Evolutionary conservation across 2,888 invertebrate species (phyloP).

Genomic region (Colletes collaris): DNA sequence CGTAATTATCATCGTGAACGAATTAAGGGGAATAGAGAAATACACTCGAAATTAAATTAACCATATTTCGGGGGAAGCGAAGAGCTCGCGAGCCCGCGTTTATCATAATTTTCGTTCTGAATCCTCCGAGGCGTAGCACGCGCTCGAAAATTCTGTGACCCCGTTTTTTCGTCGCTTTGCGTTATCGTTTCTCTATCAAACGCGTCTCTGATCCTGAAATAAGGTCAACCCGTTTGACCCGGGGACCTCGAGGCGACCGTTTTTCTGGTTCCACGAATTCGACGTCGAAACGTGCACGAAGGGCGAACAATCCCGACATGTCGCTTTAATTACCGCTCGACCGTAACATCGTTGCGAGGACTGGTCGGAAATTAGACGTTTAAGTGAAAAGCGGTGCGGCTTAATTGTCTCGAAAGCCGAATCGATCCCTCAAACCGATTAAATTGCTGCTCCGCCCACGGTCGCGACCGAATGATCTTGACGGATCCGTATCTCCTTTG

Average conservation of each 20-base stretch:
- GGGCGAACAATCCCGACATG: slow-evolving; percentile 25
- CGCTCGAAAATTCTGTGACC: slow-evolving; percentile 3
- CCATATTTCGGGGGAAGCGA: background rate
- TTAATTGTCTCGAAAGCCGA: slow-evolving; percentile 42
- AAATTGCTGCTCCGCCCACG: slow-evolving; percentile 29
- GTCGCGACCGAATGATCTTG: slow-evolving; percentile 24
- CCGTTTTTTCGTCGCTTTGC: background rate
- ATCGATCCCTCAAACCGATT: slow-evolving; percentile 37
- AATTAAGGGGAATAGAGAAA: too few species aligned
- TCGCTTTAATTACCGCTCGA: slow-evolving; percentile 47
- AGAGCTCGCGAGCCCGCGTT: background rate
- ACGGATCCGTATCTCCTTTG: slow-evolving; percentile 30
- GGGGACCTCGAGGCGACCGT: slow-evolving; percentile 4
- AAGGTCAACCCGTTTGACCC: slow-evolving; percentile 26
- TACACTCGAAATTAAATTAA: too few species aligned
- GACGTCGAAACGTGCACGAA: slow-evolving; percentile 6
- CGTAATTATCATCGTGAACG: too few species aligned
- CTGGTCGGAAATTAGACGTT: slow-evolving; percentile 47
- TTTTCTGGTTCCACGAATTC: slow-evolving; percentile 11
- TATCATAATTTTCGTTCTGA: too few species aligned
- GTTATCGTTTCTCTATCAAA: slow-evolving; percentile 12
- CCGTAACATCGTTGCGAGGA: slow-evolving; percentile 33
- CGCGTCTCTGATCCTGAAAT: slow-evolving; percentile 11
- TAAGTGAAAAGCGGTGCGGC: slow-evolving; percentile 38
- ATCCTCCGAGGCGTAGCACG: too few species aligned